Percentiles rank a stretch among this genome's conserved stretches.
These are phyloP conservation scores for Xenopus borealis DNA, from an alignment of 2,113 vertebrate genomes.

Conservation along the genomic window DNA sequence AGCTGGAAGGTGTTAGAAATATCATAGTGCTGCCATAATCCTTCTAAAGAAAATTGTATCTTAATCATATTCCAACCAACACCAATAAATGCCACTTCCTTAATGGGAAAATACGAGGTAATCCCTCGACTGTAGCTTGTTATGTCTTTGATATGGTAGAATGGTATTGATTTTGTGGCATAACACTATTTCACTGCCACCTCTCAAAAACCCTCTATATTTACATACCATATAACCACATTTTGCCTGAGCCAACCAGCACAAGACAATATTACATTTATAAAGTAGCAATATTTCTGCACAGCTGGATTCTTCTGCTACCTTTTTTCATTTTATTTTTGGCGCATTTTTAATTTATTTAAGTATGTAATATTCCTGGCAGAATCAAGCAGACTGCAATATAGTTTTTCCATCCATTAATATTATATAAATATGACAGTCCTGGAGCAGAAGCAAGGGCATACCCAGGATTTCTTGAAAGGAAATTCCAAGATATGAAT, in stretches of 20 bases:
- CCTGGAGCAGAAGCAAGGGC: background rate
- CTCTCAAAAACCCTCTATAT: too few species aligned
- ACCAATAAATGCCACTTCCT: background rate
- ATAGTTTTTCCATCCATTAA: background rate
- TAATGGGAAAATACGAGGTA: background rate
- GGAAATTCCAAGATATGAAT: background rate
- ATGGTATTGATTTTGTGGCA: background rate
- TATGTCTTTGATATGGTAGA: background rate
- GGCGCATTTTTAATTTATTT: background rate
- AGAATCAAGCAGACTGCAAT: background rate
- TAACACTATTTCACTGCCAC: background rate
- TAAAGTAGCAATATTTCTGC: background rate
- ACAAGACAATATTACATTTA: background rate
- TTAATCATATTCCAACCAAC: background rate
- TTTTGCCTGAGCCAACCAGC: background rate
- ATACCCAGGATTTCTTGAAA: background rate
- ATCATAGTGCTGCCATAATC: background rate
- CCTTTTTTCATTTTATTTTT: background rate
- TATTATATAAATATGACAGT: constrained; percentile 1
- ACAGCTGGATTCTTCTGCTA: background rate
- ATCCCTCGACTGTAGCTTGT: background rate
- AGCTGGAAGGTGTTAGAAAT: background rate
- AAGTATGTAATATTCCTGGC: constrained; percentile 4
- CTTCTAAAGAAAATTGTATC: background rate
- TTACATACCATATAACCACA: too few species aligned